phyloP scores from a whole-genome alignment of 1,140 invertebrate species.

The Tigriopus japonicus region DNA sequence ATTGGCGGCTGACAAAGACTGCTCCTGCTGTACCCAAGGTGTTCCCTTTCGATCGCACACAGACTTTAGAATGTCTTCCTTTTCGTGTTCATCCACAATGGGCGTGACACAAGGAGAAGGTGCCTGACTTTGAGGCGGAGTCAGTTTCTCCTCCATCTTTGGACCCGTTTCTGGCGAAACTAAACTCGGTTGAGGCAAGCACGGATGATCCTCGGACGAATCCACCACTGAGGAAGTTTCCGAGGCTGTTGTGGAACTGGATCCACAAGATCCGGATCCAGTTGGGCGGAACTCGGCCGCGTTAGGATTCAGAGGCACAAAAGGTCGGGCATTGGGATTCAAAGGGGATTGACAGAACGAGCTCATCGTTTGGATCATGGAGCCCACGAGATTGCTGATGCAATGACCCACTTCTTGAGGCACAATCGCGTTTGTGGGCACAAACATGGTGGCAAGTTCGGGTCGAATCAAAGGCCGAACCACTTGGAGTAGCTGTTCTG shows the following conservation, averaged over 20 bases:
- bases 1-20: no score
- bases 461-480: neutral
- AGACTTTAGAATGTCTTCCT: no score
- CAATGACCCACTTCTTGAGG: neutral
- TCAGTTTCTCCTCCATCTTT: neutral
- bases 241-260: neutral
- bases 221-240: neutral
- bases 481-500: no score
- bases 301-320: neutral
- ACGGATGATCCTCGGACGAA: neutral
- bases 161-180: neutral
- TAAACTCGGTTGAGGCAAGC: neutral
- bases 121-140: neutral
- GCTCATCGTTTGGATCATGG: neutral
- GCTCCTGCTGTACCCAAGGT: no score
- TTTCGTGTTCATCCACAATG: no score
- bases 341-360: neutral
- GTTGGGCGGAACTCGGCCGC: neutral
- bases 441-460: neutral
- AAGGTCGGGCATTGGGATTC: neutral
- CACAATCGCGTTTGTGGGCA: neutral
- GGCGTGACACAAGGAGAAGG: no score
- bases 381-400: neutral
- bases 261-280: neutral
- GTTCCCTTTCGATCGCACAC: no score